phyloP scores from a whole-genome alignment of 2,113 vertebrate genomes.

The Prochilodus magdalenae region DNA sequence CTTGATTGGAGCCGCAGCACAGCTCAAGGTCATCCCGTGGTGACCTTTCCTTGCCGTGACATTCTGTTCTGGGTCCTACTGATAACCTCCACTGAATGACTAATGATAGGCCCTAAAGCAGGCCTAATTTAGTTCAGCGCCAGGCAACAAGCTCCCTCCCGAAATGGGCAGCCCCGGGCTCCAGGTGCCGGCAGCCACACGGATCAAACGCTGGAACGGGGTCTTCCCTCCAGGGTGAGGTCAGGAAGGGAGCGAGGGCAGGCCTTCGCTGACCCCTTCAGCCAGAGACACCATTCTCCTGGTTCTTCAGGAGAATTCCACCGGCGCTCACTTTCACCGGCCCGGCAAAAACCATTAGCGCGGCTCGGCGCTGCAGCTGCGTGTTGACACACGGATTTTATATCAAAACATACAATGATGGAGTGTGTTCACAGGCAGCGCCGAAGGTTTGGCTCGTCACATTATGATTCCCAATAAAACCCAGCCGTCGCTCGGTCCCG shows the following conservation, averaged over 20 bases:
- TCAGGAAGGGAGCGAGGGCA: not conserved
- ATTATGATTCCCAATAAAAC: not conserved
- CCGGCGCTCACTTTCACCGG: no score
- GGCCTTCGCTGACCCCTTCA: not conserved
- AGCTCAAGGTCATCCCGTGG: conserved; percentile 2
- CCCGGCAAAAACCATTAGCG: no score
- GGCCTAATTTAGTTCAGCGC: not conserved
- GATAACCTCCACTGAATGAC: not conserved
- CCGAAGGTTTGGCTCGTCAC: not conserved
- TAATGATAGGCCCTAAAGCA: not conserved
- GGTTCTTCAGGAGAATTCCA: no score
- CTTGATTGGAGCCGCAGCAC: not conserved
- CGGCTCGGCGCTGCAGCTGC: no score
- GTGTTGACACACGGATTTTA: no score
- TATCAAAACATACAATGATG: no score
- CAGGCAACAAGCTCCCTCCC: not conserved
- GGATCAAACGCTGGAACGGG: not conserved
- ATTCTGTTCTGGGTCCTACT: conserved; percentile 4
- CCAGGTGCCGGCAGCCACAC: not conserved
- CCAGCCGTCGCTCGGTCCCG: not conserved
- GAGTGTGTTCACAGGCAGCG: not conserved
- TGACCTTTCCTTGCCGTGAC: conserved; percentile 16
- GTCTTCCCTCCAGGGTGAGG: not conserved
- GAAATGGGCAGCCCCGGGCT: not conserved
- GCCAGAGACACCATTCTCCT: not conserved